Evolutionary conservation across 2,797 vertebrate species (phyloP), one percentile per base, ranked within the genome.

Genomic region (Eremophila alpestris): DNA sequence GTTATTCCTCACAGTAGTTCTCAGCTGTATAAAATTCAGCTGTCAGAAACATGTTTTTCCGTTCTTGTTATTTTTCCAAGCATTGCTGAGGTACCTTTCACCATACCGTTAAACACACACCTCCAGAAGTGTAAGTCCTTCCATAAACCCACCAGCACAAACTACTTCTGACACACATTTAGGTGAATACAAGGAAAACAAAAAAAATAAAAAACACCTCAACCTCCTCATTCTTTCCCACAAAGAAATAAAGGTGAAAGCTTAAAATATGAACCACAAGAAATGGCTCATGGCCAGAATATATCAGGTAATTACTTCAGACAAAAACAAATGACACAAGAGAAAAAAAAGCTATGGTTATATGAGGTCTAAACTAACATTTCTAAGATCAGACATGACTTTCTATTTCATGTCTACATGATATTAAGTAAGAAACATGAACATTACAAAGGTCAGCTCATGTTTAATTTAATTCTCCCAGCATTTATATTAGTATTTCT

Each of bases 131-230:
- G 0, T 3, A 81, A 46, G 8, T 45, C 43, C 49, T 60, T 80
- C 46, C 43, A 43, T 5, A 83, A 65, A 64, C 13, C 12, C 5
- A 64, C 26, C 2, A 5, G 12, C 5, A 1, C 5, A 3, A 83
- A 48, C 45, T 38, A 84, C 62, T 71, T 78, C n/a, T 63, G 55
- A 68, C 2, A 1, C 2, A 34, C 2, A 6, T 21, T 32, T 46
- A 49, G 0, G 1, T 2, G 20, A 71, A 10, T 0, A 2, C 3
- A 52, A 65, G 3, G 17, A 22, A 24, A 30, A 60, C 16, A 54
- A 13, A n/a, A 74, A 22, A 26, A 17, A 40, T 14, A 40, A 41
- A 41, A 41, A 41, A 41, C 41, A 21, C 29, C 2, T 34, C 10
- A 9, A 41, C 11, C 64, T 40, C 5, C 21, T 83, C 52, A 11